phyloP scores from a whole-genome alignment of 1,140 invertebrate species.

The Caenorhabditis brenneri region DNA sequence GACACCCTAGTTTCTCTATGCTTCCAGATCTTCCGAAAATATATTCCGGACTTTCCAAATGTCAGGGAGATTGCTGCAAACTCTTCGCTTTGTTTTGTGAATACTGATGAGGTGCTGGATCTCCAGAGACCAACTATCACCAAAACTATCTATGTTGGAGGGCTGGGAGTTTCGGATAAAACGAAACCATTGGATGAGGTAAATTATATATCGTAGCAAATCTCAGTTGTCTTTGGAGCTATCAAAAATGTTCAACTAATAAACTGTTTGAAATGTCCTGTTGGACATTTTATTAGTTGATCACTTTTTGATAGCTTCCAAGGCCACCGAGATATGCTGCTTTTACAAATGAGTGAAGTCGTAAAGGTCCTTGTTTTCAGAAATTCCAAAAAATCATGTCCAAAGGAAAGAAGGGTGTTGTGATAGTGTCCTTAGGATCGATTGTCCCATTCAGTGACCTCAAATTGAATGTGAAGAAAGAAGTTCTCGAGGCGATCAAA shows the following conservation, averaged over 20 bases:
- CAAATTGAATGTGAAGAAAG: not conserved
- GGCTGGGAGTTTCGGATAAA: slow-evolving; percentile 50
- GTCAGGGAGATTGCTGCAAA: slow-evolving; percentile 55
- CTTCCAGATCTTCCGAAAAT: slow-evolving; percentile 48
- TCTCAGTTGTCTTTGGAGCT: no score
- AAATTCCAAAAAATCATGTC: slow-evolving; percentile 46
- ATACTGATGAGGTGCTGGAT: slow-evolving; percentile 58
- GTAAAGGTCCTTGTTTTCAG: slow-evolving; percentile 19
- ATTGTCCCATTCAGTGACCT: slow-evolving; percentile 45
- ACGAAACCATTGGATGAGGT: slow-evolving; percentile 53
- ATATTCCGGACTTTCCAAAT: slow-evolving; percentile 54
- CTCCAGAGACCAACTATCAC: slow-evolving; percentile 55
- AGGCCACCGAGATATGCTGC: not conserved
- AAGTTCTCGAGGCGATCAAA: not conserved
- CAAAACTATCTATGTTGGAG: slow-evolving; percentile 58
- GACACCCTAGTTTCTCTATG: no score
- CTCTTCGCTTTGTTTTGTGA: slow-evolving; percentile 54
- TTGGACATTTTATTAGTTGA: no score
- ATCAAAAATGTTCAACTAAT: no score
- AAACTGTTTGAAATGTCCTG: no score
- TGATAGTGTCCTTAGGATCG: slow-evolving; percentile 54
- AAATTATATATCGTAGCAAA: no score
- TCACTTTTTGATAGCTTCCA: no score
- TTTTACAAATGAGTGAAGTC: not conserved
- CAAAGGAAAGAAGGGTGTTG: slow-evolving; percentile 53